A percentile compares a stretch with the other conserved stretches of the same genome.
Evolutionary conservation across 2,113 vertebrate species (phyloP).

Genomic region (Boleophthalmus pectinirostris): DNA sequence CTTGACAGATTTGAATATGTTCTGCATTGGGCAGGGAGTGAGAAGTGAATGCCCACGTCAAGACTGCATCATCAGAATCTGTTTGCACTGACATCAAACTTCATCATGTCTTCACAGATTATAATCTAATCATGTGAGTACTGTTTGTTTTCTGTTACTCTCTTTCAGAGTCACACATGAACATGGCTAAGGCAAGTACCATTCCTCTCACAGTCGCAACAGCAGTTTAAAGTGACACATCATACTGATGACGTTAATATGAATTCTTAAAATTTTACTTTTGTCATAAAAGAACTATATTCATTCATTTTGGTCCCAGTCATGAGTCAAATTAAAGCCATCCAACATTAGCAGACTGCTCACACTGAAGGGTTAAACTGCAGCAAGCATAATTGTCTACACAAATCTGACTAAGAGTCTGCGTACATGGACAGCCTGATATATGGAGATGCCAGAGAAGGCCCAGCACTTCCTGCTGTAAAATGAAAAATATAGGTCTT

Average conservation of each 20-base stretch:
- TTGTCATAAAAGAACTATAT: too few relatives aligned
- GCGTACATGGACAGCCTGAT: slow-evolving; percentile 33
- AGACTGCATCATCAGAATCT: slow-evolving; percentile 32
- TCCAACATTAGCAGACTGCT: neutral
- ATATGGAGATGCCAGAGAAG: slow-evolving; percentile 41
- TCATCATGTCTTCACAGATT: neutral
- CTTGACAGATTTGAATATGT: slow-evolving; percentile 49
- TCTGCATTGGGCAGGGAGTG: slow-evolving; percentile 37
- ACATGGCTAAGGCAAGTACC: neutral
- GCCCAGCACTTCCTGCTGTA: slow-evolving; percentile 42
- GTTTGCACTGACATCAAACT: slow-evolving; percentile 5
- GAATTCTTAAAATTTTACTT: too few relatives aligned
- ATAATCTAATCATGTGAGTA: neutral
- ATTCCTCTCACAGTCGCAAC: neutral
- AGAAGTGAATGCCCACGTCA: slow-evolving; percentile 13
- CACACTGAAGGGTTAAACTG: slow-evolving; percentile 9
- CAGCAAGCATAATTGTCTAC: slow-evolving; percentile 39
- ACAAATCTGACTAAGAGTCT: slow-evolving; percentile 43
- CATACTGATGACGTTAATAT: too few relatives aligned
- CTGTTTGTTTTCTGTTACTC: too few relatives aligned
- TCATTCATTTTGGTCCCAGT: too few relatives aligned
- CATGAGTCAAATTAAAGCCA: too few relatives aligned
- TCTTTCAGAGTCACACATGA: too few relatives aligned
- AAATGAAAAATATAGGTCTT: slow-evolving; percentile 41
- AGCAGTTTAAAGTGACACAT: too few relatives aligned